phyloP scores from a whole-genome alignment of 2,113 vertebrate species.

The Callithrix jacchus region DNA sequence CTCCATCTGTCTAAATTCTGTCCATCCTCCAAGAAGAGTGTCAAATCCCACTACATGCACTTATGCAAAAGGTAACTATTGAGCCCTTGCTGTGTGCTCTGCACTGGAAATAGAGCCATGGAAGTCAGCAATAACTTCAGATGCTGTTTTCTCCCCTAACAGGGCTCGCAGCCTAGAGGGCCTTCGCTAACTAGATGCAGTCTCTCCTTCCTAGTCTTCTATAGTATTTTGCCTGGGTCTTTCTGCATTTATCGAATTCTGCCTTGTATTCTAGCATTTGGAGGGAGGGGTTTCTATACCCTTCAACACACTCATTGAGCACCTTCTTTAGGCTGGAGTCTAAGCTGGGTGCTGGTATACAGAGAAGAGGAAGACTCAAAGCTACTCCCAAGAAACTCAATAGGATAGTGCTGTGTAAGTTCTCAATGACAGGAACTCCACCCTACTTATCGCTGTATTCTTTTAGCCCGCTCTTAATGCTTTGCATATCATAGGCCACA shows the following conservation, averaged over 20 bases:
- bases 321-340: not conserved
- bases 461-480: not conserved
- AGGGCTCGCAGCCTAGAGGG: not conserved
- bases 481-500: not conserved
- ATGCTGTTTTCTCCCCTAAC: not conserved
- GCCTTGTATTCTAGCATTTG: not conserved
- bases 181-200: not conserved
- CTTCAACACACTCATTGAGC: not conserved
- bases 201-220: not conserved
- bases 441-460: not conserved
- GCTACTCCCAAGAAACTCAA: not conserved
- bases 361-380: not conserved
- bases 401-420: accelerated
- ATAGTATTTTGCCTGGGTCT: not conserved
- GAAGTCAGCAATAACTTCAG: not conserved
- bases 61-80: not conserved
- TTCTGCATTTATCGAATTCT: not conserved
- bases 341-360: not conserved
- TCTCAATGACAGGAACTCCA: not conserved
- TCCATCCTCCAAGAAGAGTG: not conserved
- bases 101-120: not conserved
- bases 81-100: not conserved
- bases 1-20: not conserved
- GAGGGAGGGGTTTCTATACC: not conserved
- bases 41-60: not conserved